These are phyloP conservation scores for Sebastiscus tertius DNA, from an alignment of 2,797 vertebrate species.

Conservation along the genomic window DNA sequence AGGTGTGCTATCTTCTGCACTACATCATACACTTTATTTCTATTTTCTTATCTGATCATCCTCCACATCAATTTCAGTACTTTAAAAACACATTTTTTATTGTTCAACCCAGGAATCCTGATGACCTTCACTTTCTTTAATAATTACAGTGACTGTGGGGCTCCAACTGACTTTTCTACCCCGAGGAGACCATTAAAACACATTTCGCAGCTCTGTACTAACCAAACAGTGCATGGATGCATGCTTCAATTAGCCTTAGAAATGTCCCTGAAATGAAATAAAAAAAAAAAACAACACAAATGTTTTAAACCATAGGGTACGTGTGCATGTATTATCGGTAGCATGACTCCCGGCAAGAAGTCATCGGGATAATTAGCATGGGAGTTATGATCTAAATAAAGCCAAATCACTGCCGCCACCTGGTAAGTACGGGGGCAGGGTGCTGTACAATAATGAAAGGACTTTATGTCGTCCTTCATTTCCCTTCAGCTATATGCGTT, in stretches of 20 bases:
- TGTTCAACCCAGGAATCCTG: slow-evolving; percentile 3
- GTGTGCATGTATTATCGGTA: slow-evolving; percentile 23
- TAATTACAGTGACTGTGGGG: slow-evolving; percentile 68
- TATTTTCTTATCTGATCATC: background rate
- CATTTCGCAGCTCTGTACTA: slow-evolving; percentile 38
- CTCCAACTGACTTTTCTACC: slow-evolving; percentile 51
- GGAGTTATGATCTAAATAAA: slow-evolving; percentile 46
- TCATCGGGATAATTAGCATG: slow-evolving; percentile 61
- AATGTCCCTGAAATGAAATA: slow-evolving; percentile 46
- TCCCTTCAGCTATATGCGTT: background rate
- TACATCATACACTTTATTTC: background rate
- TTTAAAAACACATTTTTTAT: background rate
- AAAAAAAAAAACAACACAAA: slow-evolving; percentile 33
- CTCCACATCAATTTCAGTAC: background rate
- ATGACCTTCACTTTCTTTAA: slow-evolving; percentile 62
- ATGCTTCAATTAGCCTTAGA: slow-evolving; percentile 58
- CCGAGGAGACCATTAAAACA: slow-evolving; percentile 65
- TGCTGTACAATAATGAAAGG: background rate
- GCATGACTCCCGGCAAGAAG: slow-evolving; percentile 38
- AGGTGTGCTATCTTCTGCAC: background rate
- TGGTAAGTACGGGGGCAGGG: background rate
- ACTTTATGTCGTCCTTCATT: background rate
- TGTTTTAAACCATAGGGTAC: slow-evolving; percentile 37
- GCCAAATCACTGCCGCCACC: slow-evolving; percentile 8
- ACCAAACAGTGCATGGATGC: slow-evolving; percentile 48